phyloP scores from a whole-genome alignment of 2,113 vertebrate genomes.

The Tupaia tana region DNA sequence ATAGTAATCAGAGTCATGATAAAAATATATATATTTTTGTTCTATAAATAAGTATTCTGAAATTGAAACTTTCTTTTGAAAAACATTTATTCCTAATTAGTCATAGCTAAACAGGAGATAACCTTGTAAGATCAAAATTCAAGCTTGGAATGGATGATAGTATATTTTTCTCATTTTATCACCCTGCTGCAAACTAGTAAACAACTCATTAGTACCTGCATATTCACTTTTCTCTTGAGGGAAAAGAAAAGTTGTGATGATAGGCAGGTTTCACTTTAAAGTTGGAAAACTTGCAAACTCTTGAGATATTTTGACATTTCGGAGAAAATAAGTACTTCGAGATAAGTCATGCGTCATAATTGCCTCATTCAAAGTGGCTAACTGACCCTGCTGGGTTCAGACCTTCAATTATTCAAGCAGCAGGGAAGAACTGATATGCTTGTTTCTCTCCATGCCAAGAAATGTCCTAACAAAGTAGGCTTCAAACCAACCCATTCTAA shows the following conservation, averaged over 20 bases:
- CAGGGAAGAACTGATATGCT: not conserved
- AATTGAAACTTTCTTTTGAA: not conserved
- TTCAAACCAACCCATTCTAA: not conserved
- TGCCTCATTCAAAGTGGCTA: not conserved
- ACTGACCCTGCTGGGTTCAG: constrained; percentile 12
- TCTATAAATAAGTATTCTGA: not conserved
- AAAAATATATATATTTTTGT: not conserved
- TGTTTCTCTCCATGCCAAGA: constrained; percentile 20
- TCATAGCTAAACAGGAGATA: not conserved
- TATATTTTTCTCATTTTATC: not conserved
- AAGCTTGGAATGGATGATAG: not conserved
- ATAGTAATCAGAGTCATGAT: not conserved
- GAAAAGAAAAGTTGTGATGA: constrained; percentile 7
- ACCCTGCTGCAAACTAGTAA: not conserved
- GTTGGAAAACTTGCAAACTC: not conserved
- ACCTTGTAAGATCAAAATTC: not conserved
- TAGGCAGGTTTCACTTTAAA: constrained; percentile 5
- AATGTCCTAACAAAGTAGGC: not conserved
- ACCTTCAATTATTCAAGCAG: constrained; percentile 53
- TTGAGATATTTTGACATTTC: constrained; percentile 53
- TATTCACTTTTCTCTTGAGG: not conserved
- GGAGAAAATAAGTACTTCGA: constrained; percentile 43
- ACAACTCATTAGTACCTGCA: not conserved
- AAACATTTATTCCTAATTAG: not conserved
- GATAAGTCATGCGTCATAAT: constrained; percentile 48